Conservation (phyloP, 92 coral and sea anemone genomes). For the Palythoa grandiflora region DNA sequence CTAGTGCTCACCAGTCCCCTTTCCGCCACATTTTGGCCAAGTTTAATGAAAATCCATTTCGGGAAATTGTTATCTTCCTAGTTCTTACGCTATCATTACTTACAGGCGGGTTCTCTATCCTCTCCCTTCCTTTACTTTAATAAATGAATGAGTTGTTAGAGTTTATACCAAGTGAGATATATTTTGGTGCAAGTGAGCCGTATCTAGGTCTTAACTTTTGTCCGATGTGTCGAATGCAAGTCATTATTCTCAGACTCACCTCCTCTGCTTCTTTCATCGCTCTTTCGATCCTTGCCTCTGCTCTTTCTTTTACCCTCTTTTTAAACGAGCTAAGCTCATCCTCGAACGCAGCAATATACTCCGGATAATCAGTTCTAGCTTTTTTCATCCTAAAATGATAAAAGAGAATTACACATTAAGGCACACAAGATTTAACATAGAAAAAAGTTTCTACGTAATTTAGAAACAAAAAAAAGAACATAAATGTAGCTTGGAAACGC, state of each 20-base stretch:
- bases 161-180: background rate
- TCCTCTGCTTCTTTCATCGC: constrained; percentile 94
- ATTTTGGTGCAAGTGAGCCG: too few relatives aligned
- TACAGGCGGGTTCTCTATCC: too few relatives aligned
- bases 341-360: constrained; percentile 95
- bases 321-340: constrained; percentile 87
- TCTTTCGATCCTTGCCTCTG: constrained; percentile 90
- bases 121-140: too few relatives aligned
- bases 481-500: too few relatives aligned
- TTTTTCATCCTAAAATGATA: constrained; percentile 77
- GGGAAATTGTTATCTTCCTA: too few relatives aligned
- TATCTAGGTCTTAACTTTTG: background rate
- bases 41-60: too few relatives aligned
- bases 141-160: too few relatives aligned
- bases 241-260: constrained; percentile 53
- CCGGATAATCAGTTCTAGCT: constrained; percentile 87
- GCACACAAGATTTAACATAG: background rate
- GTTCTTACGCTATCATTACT: too few relatives aligned
- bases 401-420: background rate
- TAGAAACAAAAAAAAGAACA: too few relatives aligned
- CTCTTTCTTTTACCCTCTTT: constrained; percentile 87
- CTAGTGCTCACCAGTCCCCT: too few relatives aligned
- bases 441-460: too few relatives aligned
- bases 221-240: background rate
- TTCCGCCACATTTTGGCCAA: too few relatives aligned